These are phyloP conservation scores for Callinectes sapidus DNA, from an alignment of 2,888 invertebrate species.

Conservation along the genomic window DNA sequence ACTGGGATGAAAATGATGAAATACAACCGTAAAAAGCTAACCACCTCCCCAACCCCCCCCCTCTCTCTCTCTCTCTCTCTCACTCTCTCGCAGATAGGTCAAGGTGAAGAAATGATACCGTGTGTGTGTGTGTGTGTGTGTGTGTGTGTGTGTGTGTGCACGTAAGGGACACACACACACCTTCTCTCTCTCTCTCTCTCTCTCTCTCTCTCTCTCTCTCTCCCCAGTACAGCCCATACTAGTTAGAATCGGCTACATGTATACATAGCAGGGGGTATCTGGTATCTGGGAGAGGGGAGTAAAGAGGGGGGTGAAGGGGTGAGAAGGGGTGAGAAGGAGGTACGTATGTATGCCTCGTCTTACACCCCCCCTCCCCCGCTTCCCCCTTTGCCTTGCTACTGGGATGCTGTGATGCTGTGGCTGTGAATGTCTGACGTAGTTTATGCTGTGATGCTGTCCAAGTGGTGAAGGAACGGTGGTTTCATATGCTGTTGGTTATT, in stretches of 20 bases:
- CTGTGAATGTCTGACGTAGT: too few species aligned
- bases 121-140: conserved; percentile 39
- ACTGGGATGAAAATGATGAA: neutral
- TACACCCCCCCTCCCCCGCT: too few species aligned
- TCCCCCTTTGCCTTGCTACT: too few species aligned
- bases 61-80: conserved; percentile 38
- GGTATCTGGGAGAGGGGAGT: too few species aligned
- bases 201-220: conserved; percentile 28
- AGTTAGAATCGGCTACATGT: neutral
- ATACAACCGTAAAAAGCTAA: neutral
- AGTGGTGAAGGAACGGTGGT: neutral
- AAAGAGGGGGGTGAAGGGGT: neutral
- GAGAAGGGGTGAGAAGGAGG: neutral
- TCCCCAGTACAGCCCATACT: neutral
- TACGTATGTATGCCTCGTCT: too few species aligned
- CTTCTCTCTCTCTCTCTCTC: conserved; percentile 11
- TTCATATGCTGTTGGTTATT: too few species aligned
- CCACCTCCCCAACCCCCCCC: conserved; percentile 22
- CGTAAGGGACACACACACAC: neutral
- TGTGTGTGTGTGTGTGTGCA: conserved; percentile 41
- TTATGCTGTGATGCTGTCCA: neutral
- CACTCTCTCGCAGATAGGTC: neutral
- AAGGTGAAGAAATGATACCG: neutral
- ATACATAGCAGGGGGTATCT: too few species aligned
- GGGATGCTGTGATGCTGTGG: too few species aligned